Percentiles rank a stretch among this genome's conserved stretches.
phyloP scores from a whole-genome alignment of 92 coral and sea anemone genomes.

The Phenganax marumi region DNA sequence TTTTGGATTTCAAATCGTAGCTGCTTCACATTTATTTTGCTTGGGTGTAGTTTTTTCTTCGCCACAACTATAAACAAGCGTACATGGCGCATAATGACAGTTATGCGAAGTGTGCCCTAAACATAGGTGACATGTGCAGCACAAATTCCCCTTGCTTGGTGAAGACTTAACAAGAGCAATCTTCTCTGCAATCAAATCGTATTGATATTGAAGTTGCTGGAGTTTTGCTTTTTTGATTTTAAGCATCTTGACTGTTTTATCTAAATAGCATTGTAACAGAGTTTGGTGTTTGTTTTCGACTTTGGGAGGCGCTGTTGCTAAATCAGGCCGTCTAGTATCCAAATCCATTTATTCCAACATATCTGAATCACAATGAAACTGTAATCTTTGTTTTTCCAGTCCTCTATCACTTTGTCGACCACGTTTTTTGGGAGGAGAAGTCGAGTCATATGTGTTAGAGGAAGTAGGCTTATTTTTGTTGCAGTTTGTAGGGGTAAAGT shows the following conservation, averaged over 20 bases:
- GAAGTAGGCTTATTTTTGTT: no score
- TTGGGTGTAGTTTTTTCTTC: constrained; percentile 53
- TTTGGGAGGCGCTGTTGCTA: neutral
- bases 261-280: constrained; percentile 41
- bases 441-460: no score
- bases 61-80: constrained; percentile 50
- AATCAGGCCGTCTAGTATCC: neutral
- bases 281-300: neutral
- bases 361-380: no score
- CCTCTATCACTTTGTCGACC: no score
- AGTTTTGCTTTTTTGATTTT: constrained; percentile 44
- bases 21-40: constrained; percentile 44
- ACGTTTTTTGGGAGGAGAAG: no score
- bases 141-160: constrained; percentile 56
- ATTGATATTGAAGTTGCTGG: constrained; percentile 32
- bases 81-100: constrained; percentile 35
- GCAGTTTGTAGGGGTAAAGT: no score
- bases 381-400: no score
- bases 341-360: neutral
- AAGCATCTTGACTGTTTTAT: constrained; percentile 11
- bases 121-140: constrained; percentile 55
- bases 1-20: constrained; percentile 39
- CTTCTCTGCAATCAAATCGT: neutral
- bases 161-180: constrained; percentile 31
- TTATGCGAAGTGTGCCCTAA: constrained; percentile 54